Evolutionary conservation across 2,888 invertebrate genomes (phyloP).

Genomic region (Cosmopolites sordidus): DNA sequence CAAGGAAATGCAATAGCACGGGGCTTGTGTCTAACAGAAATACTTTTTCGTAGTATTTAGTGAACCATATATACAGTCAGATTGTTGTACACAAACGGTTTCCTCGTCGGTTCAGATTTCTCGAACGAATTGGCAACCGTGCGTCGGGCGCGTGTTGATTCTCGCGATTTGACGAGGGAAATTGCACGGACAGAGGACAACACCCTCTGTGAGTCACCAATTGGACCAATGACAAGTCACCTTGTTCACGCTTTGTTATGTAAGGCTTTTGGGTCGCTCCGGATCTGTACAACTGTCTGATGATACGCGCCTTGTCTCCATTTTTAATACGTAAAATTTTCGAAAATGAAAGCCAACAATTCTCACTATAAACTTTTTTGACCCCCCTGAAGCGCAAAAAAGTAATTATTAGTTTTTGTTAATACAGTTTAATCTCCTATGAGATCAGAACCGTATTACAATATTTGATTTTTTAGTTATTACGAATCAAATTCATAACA

Average conservation of each 20-base stretch:
- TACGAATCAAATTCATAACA: no score
- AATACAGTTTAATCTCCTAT: no score
- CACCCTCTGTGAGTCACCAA: constrained; percentile 53
- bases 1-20: constrained; percentile 24
- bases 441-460: no score
- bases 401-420: no score
- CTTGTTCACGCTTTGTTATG: constrained; percentile 40
- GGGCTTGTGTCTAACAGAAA: neutral
- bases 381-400: no score
- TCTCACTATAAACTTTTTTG: no score
- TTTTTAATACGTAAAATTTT: no score
- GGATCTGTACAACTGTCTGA: constrained; percentile 23
- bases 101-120: neutral
- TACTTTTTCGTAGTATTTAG: neutral
- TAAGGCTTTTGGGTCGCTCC: constrained; percentile 22
- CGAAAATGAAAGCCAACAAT: no score
- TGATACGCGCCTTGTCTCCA: no score
- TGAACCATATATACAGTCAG: neutral
- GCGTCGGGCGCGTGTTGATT: constrained; percentile 19
- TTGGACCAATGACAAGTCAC: constrained; percentile 51
- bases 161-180: constrained; percentile 34
- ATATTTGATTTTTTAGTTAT: no score
- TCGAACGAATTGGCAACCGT: constrained; percentile 7
- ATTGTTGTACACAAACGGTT: neutral
- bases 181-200: constrained; percentile 46